A percentile compares a stretch with the other conserved stretches of the same genome.
Conservation (phyloP, 2,797 vertebrate species). For the Heliangelus exortis region DNA sequence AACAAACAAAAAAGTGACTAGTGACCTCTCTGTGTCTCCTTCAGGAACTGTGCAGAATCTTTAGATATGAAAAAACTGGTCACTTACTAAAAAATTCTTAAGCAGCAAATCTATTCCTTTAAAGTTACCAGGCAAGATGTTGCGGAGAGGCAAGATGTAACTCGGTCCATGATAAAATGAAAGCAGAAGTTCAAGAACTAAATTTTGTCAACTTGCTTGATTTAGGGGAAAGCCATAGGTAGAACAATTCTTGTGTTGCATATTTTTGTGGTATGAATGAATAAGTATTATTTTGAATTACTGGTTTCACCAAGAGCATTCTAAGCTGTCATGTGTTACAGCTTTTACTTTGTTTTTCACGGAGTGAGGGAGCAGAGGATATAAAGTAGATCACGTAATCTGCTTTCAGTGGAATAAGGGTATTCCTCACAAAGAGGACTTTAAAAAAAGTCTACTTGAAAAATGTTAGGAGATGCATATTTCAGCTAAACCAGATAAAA, state of each 20-base stretch:
- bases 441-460: not conserved
- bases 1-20: not conserved
- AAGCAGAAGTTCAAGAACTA: not conserved
- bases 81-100: not conserved
- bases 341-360: not conserved
- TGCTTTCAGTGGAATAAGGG: not conserved
- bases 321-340: not conserved
- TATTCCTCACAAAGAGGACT: not conserved
- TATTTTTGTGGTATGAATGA: not conserved
- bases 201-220: not conserved
- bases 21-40: not conserved
- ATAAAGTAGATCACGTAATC: not conserved
- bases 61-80: not conserved
- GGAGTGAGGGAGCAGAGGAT: not conserved
- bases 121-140: not conserved
- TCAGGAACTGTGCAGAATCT: not conserved
- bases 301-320: not conserved
- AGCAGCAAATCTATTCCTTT: not conserved
- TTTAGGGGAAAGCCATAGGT: not conserved
- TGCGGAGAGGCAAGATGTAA: not conserved
- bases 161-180: not conserved
- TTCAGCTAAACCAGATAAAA: not conserved
- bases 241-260: not conserved
- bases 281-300: not conserved
- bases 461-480: not conserved